phyloP scores from a whole-genome alignment of 37 sponge, comb jelly and placozoan genomes.

The Tethya wilhelma region DNA sequence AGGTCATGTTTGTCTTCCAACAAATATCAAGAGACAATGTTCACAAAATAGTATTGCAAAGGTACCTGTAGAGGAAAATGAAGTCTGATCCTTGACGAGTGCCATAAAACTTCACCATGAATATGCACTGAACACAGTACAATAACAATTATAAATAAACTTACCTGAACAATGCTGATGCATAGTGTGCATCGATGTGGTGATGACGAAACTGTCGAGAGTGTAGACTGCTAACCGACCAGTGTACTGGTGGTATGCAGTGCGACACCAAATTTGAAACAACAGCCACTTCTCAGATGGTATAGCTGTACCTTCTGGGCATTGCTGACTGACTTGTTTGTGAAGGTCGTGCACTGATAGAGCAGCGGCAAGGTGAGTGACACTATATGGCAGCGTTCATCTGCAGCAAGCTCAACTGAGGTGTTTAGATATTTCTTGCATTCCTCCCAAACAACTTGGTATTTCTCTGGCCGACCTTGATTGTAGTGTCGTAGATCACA shows the following conservation, averaged over 20 bases:
- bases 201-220: slow-evolving; percentile 14
- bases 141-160: background rate
- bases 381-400: slow-evolving; percentile 28
- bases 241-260: slow-evolving; percentile 35
- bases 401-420: background rate
- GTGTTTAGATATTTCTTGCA: slow-evolving; percentile 15
- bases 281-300: slow-evolving; percentile 26
- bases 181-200: slow-evolving; percentile 38
- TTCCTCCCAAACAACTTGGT: slow-evolving; percentile 18
- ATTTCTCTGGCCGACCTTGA: slow-evolving; percentile 24
- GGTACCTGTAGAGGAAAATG: background rate
- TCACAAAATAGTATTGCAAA: slow-evolving; percentile 26
- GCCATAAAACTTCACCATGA: background rate
- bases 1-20: slow-evolving; percentile 17
- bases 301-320: slow-evolving; percentile 9
- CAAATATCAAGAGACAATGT: slow-evolving; percentile 18
- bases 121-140: background rate
- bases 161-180: slow-evolving; percentile 40
- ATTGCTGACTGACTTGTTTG: slow-evolving; percentile 6
- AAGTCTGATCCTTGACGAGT: too few relatives aligned
- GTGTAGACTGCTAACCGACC: slow-evolving; percentile 26
- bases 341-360: slow-evolving; percentile 1
- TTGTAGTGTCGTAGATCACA: slow-evolving; percentile 22
- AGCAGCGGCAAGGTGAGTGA: slow-evolving; percentile 25
- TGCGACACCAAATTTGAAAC: slow-evolving; percentile 22